Base-by-base conservation (phyloP, 1,140 invertebrate species). In the Acromyrmex charruanus region DNA sequence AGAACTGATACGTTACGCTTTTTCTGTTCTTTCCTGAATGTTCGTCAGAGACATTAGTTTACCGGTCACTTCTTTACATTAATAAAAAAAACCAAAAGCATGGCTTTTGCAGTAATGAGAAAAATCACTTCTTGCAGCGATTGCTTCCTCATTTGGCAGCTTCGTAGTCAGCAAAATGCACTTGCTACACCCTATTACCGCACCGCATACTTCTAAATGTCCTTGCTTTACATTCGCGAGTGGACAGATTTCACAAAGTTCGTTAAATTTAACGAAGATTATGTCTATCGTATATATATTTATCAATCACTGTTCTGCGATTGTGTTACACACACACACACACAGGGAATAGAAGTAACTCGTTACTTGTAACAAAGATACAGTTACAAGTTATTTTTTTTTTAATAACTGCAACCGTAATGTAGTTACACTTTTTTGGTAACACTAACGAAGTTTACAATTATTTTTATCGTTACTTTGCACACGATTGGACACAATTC, bases 81-180 rank as follows among this genome's bases (percentile, higher is more conserved):
- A 68, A 18, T 77, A 53, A 81, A 58, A 58, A 28, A 51, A 51
- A 86, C 72, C 84, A 63, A 82, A 86, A 86, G 51, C 59, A 44
- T 53, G 25, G 61, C 55, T 89, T 55, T 7, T n/a, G 16, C 28
- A 72, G n/a, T 35, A 63, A 69, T 63, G 69, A 75, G 14, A 87
- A 65, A 39, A 80, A 91, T 68, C 74, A 80, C 82, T 59, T 31
- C 77, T 59, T 31, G 44, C 44, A 88, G 81, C 74, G 81, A 85
- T 77, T 66, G 74, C 66, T 88, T 63, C 61, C 72, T 65, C 65
- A 39, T 55, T 31, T 21, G 16, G 7, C 59, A 77, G 14, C 21
- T 16, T 39, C 71, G 39, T 16, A 63, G 31, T 44, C 6, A 75
- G 49, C 58, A 74, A 89, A 88, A 89, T 85, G 55, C 68, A 86